Percentiles rank a stretch among this genome's conserved stretches.
Evolutionary conservation across 2,797 vertebrate species (phyloP).

Genomic region (Sitta carolinensis): DNA sequence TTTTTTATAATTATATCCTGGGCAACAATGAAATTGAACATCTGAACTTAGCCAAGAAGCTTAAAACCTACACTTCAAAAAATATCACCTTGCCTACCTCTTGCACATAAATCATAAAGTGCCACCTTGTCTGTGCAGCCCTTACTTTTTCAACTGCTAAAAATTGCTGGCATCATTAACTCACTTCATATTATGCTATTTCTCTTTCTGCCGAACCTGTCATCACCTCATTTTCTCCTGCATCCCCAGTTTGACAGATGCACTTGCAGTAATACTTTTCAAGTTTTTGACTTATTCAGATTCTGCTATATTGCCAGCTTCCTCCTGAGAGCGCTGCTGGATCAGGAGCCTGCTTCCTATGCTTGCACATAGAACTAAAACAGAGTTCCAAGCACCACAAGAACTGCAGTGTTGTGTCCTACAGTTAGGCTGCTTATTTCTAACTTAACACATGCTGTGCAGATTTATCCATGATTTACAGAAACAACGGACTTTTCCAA

Average conservation of each 20-base stretch:
- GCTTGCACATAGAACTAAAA: not conserved
- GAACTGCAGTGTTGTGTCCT: not conserved
- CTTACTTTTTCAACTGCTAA: constrained; percentile 33
- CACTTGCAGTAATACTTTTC: not conserved
- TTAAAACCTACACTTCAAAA: constrained; percentile 28
- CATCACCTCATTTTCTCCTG: constrained; percentile 29
- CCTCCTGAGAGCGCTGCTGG: constrained; percentile 77
- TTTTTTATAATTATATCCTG: not conserved
- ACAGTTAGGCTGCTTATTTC: not conserved
- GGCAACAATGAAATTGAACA: not conserved
- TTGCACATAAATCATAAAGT: constrained; percentile 45
- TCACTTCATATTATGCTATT: constrained; percentile 45
- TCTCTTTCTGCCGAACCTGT: constrained; percentile 57
- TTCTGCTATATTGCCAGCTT: constrained; percentile 51
- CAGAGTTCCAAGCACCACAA: not conserved
- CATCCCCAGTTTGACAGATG: not conserved
- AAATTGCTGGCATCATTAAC: constrained; percentile 65
- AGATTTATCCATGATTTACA: constrained; percentile 20
- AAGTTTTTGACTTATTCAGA: not conserved
- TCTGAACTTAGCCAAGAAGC: not conserved
- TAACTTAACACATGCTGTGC: not conserved
- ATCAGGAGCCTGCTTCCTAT: constrained; percentile 31
- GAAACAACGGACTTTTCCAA: constrained; percentile 25
- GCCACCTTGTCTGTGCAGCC: constrained; percentile 30
- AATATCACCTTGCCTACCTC: constrained; percentile 28